A percentile compares a stretch with the other conserved stretches of the same genome.
Evolutionary conservation across 2,113 vertebrate genomes (phyloP).

Genomic region (Elephas maximus): DNA sequence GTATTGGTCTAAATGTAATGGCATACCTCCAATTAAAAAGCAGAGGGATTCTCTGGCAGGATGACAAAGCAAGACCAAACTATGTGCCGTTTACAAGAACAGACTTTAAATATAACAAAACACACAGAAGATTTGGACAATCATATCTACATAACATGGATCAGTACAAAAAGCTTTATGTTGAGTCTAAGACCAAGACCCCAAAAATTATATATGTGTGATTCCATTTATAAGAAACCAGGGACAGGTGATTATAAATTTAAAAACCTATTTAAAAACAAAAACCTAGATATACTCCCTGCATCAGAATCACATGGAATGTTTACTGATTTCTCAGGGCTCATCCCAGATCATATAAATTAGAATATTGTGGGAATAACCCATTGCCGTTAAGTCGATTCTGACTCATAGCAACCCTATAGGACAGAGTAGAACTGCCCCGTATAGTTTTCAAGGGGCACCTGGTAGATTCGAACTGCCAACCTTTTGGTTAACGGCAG

Average conservation of each 20-base stretch:
- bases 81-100: not conserved
- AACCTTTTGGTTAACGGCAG: no score
- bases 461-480: no score
- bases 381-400: no score
- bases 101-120: not conserved
- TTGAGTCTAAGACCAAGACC: not conserved
- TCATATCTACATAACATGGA: not conserved
- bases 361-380: not conserved
- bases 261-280: not conserved
- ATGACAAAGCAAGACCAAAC: not conserved
- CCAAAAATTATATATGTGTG: not conserved
- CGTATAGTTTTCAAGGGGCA: no score
- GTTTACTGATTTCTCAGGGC: not conserved
- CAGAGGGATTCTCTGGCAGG: not conserved
- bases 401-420: no score
- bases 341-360: not conserved
- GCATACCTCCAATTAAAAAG: not conserved
- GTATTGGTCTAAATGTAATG: not conserved
- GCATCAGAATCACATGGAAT: not conserved
- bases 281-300: not conserved
- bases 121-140: not conserved
- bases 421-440: no score
- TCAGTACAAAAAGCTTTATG: not conserved
- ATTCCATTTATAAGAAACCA: not conserved
- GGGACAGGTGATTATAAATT: not conserved